Conservation (phyloP, 2,888 invertebrate species). For the Pyrrhia umbra region DNA sequence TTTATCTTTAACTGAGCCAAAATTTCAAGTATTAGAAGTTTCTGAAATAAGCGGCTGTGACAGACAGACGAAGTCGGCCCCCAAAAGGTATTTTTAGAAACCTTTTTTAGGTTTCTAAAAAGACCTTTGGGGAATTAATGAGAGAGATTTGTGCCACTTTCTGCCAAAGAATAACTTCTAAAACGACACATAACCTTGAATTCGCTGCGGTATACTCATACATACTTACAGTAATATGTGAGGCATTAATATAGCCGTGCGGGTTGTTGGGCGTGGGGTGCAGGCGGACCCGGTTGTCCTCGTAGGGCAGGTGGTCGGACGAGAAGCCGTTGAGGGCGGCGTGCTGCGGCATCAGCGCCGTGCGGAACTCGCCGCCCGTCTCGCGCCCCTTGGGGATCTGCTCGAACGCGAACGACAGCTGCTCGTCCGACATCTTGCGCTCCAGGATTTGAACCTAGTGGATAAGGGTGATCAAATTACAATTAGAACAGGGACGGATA, state of each 20-base stretch:
- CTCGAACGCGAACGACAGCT: constrained; percentile 96
- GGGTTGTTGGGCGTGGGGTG: constrained; percentile 95
- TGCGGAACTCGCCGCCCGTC: constrained; percentile 92
- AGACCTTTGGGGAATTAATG: no score
- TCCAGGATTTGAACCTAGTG: constrained; percentile 85
- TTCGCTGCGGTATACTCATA: no score
- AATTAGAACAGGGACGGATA: not conserved
- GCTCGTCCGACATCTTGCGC: constrained; percentile 92
- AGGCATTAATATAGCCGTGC: constrained; percentile 97
- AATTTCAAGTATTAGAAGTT: no score
- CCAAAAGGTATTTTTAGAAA: no score
- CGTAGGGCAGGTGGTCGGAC: constrained; percentile 96
- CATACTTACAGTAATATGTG: constrained; percentile 94
- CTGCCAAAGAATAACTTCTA: no score
- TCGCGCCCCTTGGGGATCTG: constrained; percentile 94
- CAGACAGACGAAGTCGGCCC: no score
- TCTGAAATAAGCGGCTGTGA: no score
- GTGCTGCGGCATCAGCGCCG: constrained; percentile 94
- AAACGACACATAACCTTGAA: no score
- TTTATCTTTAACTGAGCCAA: no score
- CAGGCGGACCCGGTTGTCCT: constrained; percentile 95
- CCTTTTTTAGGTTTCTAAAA: no score
- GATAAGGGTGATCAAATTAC: not conserved
- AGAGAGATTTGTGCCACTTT: no score
- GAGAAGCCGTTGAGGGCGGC: constrained; percentile 89